Conservation (phyloP, 1,140 invertebrate species). For the Pseudomyrmex dendroicus region DNA sequence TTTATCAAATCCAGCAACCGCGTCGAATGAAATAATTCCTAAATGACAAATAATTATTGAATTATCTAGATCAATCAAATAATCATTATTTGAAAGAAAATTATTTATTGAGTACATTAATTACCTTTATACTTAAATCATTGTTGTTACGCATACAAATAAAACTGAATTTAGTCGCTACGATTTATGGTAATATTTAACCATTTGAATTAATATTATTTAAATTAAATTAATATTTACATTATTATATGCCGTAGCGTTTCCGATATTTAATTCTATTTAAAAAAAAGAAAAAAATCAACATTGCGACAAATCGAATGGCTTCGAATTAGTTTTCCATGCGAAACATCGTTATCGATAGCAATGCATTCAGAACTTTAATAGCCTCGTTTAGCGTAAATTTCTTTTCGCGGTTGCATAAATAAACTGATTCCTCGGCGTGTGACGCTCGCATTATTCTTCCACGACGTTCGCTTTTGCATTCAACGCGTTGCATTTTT, state of each 20-base stretch:
- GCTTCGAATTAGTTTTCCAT: neutral
- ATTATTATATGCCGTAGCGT: too few relatives aligned
- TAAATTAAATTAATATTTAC: too few relatives aligned
- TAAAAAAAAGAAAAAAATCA: too few relatives aligned
- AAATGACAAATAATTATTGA: slow-evolving; percentile 16
- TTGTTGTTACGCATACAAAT: neutral
- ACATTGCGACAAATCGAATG: neutral
- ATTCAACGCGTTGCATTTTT: slow-evolving; percentile 44
- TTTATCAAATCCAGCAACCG: neutral
- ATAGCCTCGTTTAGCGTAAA: neutral
- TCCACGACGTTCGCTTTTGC: slow-evolving; percentile 3
- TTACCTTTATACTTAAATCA: neutral
- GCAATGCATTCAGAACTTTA: neutral
- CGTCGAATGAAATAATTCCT: neutral
- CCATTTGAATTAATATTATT: too few relatives aligned
- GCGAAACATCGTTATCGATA: neutral
- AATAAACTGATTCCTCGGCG: neutral
- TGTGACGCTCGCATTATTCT: neutral
- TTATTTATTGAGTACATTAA: neutral
- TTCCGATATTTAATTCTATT: too few relatives aligned
- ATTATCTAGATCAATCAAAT: neutral
- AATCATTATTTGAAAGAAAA: neutral
- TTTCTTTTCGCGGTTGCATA: neutral
- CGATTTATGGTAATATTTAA: too few relatives aligned
- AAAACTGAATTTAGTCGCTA: neutral